These are phyloP conservation scores for Lasioglossum figueresi DNA, from an alignment of 2,888 invertebrate genomes.

Conservation along the genomic window DNA sequence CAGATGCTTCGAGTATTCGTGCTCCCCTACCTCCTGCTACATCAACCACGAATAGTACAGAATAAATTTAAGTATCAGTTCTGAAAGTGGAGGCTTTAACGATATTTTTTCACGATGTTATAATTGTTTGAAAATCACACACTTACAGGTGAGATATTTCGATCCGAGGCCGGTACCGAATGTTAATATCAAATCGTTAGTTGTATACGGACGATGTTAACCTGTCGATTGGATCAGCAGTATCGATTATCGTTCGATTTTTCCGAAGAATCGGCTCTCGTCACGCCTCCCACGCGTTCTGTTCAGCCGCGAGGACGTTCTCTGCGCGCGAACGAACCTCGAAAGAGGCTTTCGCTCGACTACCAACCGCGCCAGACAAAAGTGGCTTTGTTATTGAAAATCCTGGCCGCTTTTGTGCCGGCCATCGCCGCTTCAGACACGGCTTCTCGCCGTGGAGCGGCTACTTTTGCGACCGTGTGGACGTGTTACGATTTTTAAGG, in stretches of 20 bases:
- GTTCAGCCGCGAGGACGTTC: slow-evolving; percentile 7
- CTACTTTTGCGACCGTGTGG: background rate
- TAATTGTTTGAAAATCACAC: background rate
- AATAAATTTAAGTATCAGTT: background rate
- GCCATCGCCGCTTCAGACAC: background rate
- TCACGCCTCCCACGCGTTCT: background rate
- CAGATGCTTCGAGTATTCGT: too few species aligned
- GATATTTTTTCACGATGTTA: background rate
- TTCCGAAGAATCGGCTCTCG: background rate
- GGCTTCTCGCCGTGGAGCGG: background rate
- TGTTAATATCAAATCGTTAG: background rate
- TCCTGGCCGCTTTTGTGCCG: slow-evolving; percentile 12
- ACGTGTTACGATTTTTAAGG: background rate
- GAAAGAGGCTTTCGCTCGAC: slow-evolving; percentile 24
- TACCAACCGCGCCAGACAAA: slow-evolving; percentile 3
- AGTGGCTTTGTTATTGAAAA: slow-evolving; percentile 36
- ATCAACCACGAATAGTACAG: background rate
- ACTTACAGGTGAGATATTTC: background rate
- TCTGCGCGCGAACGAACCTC: slow-evolving; percentile 18
- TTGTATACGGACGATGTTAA: background rate
- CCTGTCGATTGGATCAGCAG: background rate
- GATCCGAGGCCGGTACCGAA: background rate
- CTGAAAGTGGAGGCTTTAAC: background rate
- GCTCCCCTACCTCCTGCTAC: too few species aligned
- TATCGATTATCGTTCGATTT: background rate